Evolutionary conservation across 1,140 invertebrate species (phyloP).

Genomic region (Bombus superbus): DNA sequence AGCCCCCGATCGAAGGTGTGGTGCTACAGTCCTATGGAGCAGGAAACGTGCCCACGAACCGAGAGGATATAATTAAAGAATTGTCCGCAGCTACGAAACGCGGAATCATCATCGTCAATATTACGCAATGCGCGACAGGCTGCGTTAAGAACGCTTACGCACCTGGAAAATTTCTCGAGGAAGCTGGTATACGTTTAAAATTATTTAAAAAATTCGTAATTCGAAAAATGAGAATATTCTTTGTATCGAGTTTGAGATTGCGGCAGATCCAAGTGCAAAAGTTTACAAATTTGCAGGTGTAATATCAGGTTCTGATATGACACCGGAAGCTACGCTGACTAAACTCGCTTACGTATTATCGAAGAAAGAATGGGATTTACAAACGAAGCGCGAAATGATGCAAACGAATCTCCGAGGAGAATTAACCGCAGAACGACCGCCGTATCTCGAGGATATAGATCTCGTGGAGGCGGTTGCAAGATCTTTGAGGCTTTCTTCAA

Average conservation of each 20-base stretch:
- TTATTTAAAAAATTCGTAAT: neutral
- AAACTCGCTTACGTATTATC: conserved; percentile 96
- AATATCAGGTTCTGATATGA: conserved; percentile 96
- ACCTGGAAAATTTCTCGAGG: conserved; percentile 85
- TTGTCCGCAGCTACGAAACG: conserved; percentile 88
- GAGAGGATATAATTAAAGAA: conserved; percentile 91
- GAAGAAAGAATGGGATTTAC: conserved; percentile 89
- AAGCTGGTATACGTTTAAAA: conserved; percentile 53
- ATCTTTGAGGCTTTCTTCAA: conserved; percentile 86
- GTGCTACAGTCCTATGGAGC: conserved; percentile 96
- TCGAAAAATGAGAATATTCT: too few species aligned
- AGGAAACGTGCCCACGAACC: conserved; percentile 95
- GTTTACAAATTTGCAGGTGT: conserved; percentile 84
- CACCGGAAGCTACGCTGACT: conserved; percentile 95
- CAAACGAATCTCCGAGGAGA: conserved; percentile 89
- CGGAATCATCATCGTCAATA: conserved; percentile 96
- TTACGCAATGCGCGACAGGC: conserved; percentile 94
- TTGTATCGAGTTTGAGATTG: neutral
- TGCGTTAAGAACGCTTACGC: conserved; percentile 91
- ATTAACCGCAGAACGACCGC: conserved; percentile 81
- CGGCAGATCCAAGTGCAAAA: too few species aligned
- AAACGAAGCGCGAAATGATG: conserved; percentile 92
- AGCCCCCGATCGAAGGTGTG: conserved; percentile 93
- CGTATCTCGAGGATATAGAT: conserved; percentile 83
- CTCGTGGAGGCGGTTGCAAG: conserved; percentile 87